Base-by-base conservation (phyloP, 2,888 invertebrate genomes). In the Andrena bicolor region DNA sequence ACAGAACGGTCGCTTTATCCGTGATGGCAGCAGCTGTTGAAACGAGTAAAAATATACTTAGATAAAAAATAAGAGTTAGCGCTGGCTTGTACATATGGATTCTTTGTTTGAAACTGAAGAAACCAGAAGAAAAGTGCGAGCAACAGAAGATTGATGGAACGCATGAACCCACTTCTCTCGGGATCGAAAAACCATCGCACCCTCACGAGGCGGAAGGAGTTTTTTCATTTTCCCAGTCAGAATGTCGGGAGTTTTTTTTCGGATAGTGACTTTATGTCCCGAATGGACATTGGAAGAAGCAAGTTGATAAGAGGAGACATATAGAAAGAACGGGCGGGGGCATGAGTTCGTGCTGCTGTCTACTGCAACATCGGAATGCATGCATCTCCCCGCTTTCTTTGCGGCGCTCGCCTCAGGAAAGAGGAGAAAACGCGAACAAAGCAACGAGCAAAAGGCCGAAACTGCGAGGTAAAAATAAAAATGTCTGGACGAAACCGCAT, bases 401-500 rank as follows among this genome's bases (percentile, higher is more conserved):
- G 82, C 80, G 78, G 84, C 76, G 70, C 77, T 80, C 53, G 74
- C 77, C 80, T 71, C 72, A 73, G 85, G 82, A 88, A 86, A 88
- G 86, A 86, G 82, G 75, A 82, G 80, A 86, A 86, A 89, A 86
- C 76, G 82, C 82, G 85, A 86, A 87, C 86, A 86, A 86, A 88
- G 80, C 80, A 58, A 85, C 80, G 78, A 65, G 85, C 81, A 73
- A 84, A 78, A 84, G 82, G 75, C 83, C 82, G 81, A 86, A 87
- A 86, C 85, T 80, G 78, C 71, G 80, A 73, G 77, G 82, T 84
- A 89, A 88, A 90, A 90, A 85, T 89, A 89, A 90, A 90, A 90
- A 85, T 86, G 85, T 80, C 82, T 81, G 85, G 82, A 88, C 87
- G 83, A 87, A 90, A 90, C 90, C 89, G 83, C 89, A 90, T 89